Percentiles rank a stretch among this genome's conserved stretches.
Conservation (phyloP, 2,113 vertebrate genomes). For the Mus musculus region DNA sequence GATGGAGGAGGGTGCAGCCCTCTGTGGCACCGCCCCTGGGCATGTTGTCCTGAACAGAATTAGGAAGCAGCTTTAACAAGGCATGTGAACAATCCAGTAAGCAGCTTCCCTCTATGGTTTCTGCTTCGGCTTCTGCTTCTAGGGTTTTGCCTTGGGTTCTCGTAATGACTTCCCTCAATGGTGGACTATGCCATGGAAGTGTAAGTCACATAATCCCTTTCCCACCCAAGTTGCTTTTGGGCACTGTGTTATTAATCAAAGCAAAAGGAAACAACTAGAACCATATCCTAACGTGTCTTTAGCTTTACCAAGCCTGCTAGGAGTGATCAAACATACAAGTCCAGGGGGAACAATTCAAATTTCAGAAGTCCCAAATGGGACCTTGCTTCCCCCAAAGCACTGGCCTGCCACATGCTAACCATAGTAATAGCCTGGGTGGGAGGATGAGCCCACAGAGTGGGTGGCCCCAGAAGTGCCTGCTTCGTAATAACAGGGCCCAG, state of each 20-base stretch:
- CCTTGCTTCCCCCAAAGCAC: too few relatives aligned
- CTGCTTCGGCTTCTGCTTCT: neutral
- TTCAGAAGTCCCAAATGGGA: neutral
- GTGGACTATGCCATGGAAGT: neutral
- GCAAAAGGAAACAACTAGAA: neutral
- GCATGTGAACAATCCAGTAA: neutral
- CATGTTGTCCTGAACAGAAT: neutral
- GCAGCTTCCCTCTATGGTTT: neutral
- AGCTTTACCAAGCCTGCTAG: neutral
- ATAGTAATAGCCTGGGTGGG: neutral
- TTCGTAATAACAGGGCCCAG: neutral
- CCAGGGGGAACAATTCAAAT: neutral
- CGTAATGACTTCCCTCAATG: neutral
- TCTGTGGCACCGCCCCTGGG: neutral
- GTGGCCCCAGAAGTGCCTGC: neutral
- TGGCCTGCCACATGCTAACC: too few relatives aligned
- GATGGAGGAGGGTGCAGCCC: neutral
- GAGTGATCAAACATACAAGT: neutral
- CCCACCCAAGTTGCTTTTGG: neutral
- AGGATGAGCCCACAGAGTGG: neutral
- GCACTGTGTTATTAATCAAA: neutral
- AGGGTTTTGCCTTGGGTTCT: neutral
- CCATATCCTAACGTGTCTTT: neutral
- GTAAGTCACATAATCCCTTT: neutral
- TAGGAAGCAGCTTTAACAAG: neutral